These are phyloP conservation scores for Champsocephalus gunnari DNA, from an alignment of 2,797 vertebrate species.

Conservation along the genomic window DNA sequence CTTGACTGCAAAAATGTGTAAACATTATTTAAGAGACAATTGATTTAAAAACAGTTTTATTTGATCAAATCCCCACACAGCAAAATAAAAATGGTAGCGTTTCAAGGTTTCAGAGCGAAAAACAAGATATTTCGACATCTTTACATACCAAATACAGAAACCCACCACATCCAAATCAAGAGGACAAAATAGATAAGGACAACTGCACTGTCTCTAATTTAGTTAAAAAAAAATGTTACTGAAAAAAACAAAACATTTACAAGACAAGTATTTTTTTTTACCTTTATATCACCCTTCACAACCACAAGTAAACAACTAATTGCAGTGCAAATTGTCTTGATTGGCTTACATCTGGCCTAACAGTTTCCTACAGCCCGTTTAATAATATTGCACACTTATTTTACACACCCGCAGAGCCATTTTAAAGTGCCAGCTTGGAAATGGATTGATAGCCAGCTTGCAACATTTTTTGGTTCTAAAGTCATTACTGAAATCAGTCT, in stretches of 20 bases:
- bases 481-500: slow-evolving; percentile 42
- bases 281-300: slow-evolving; percentile 45
- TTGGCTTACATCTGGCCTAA: slow-evolving; percentile 18
- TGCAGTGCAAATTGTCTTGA: slow-evolving; percentile 68
- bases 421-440: slow-evolving; percentile 89
- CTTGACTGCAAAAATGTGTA: background rate
- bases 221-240: slow-evolving; percentile 15
- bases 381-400: slow-evolving; percentile 82
- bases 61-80: slow-evolving; percentile 78
- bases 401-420: slow-evolving; percentile 78
- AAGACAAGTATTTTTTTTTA: slow-evolving; percentile 30
- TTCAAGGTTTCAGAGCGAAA: slow-evolving; percentile 58
- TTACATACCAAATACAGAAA: slow-evolving; percentile 68
- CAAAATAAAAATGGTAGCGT: slow-evolving; percentile 71
- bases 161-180: slow-evolving; percentile 59
- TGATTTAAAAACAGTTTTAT: slow-evolving; percentile 80
- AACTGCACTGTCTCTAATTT: slow-evolving; percentile 46
- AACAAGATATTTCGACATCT: slow-evolving; percentile 59
- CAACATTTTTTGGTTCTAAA: slow-evolving; percentile 66
- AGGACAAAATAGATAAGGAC: slow-evolving; percentile 44
- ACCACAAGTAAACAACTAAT: slow-evolving; percentile 39
- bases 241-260: background rate
- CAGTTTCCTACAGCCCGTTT: slow-evolving; percentile 56
- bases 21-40: slow-evolving; percentile 1
- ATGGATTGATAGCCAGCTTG: slow-evolving; percentile 68